Conservation (phyloP, 2,113 vertebrate genomes). For the Genyomyrus donnyi region DNA sequence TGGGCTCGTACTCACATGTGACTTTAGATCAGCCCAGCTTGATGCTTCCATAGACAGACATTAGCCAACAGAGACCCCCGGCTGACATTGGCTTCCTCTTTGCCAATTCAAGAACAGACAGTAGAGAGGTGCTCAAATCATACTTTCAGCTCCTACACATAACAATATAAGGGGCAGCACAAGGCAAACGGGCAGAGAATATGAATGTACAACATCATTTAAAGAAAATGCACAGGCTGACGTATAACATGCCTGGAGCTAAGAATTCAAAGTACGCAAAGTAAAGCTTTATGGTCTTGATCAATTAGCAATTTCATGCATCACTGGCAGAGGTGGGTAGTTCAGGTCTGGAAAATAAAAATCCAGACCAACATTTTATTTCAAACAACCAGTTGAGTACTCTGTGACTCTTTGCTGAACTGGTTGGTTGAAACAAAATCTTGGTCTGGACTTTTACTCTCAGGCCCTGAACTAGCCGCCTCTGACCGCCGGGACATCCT, state of each 20-base stretch:
- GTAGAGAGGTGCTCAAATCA: neutral
- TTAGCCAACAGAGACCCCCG: neutral
- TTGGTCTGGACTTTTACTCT: neutral
- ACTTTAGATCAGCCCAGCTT: neutral
- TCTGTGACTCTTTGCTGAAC: neutral
- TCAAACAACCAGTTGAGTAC: neutral
- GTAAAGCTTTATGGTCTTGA: neutral
- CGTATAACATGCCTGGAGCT: neutral
- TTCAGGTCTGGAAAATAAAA: neutral
- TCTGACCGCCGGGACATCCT: neutral
- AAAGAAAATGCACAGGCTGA: neutral
- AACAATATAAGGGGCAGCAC: slow-evolving; percentile 14
- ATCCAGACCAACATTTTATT: neutral
- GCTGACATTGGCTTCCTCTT: neutral
- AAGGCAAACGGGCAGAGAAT: slow-evolving; percentile 17
- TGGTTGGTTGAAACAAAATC: neutral
- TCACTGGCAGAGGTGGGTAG: neutral
- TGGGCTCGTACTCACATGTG: neutral
- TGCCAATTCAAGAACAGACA: too few relatives aligned
- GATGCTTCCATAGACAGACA: neutral
- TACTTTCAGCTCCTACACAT: neutral
- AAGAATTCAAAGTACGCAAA: neutral
- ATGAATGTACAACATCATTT: neutral
- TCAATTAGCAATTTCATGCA: neutral
- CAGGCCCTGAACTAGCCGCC: neutral